These are phyloP conservation scores for Callyntrura sp. DNA, from an alignment of 2,888 invertebrate genomes.

Conservation along the genomic window DNA sequence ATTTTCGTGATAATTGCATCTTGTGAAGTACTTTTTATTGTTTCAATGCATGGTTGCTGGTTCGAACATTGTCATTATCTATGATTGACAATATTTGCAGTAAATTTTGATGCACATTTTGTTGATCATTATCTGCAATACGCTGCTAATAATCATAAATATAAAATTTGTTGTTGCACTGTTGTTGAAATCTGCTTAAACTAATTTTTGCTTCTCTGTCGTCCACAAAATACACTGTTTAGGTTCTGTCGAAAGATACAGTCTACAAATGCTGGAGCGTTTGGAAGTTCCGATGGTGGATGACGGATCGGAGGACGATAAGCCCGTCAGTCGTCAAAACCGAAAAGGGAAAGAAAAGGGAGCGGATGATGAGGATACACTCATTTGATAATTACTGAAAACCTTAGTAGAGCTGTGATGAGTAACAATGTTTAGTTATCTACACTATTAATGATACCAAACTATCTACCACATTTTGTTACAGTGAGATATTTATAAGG, in stretches of 20 bases:
- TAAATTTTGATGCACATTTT: slow-evolving; percentile 45
- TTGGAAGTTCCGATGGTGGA: slow-evolving; percentile 84
- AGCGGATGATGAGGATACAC: slow-evolving; percentile 83
- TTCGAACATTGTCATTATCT: slow-evolving; percentile 52
- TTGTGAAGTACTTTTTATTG: slow-evolving; percentile 29
- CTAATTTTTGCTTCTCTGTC: slow-evolving; percentile 7
- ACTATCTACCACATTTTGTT: slow-evolving; percentile 19
- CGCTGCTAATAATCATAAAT: slow-evolving; percentile 11
- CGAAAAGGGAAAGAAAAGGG: slow-evolving; percentile 79
- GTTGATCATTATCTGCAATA: slow-evolving; percentile 2
- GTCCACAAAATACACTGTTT: neutral
- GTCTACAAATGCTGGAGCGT: slow-evolving; percentile 84
- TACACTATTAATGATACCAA: neutral
- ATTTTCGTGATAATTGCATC: slow-evolving; percentile 4
- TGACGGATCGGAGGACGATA: slow-evolving; percentile 71
- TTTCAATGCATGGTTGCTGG: slow-evolving; percentile 58
- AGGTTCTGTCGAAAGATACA: slow-evolving; percentile 84
- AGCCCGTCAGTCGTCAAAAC: slow-evolving; percentile 68
- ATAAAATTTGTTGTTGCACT: too few relatives aligned
- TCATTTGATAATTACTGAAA: slow-evolving; percentile 82
- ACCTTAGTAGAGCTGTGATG: slow-evolving; percentile 75
- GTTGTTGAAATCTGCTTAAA: neutral
- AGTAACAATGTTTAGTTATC: slow-evolving; percentile 34
- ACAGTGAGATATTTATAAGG: neutral
- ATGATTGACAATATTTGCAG: slow-evolving; percentile 25